Conservation (phyloP, 2,888 invertebrate genomes). For the Ochropleura leucogaster region DNA sequence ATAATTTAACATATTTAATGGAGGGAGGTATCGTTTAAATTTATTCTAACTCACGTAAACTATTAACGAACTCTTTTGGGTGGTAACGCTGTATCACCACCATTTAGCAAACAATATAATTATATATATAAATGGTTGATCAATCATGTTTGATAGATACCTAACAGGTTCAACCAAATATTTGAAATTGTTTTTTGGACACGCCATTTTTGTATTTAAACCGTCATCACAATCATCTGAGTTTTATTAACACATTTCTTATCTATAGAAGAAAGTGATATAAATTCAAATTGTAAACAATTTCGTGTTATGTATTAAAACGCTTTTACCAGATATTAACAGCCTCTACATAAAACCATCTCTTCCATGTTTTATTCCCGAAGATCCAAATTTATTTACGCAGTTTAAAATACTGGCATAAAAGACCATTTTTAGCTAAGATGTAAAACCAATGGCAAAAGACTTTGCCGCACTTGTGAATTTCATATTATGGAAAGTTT, state of each 20-base stretch:
- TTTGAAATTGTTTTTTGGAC: too few species aligned
- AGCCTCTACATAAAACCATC: conserved; percentile 35
- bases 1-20: background rate
- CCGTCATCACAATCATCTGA: too few species aligned
- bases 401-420: conserved; percentile 14
- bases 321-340: conserved; percentile 15
- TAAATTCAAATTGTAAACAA: background rate
- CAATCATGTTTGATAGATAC: too few species aligned
- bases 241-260: too few species aligned
- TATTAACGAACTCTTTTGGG: background rate
- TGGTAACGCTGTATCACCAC: background rate
- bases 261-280: background rate
- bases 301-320: conserved; percentile 15
- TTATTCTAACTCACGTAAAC: conserved; percentile 9
- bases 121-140: too few species aligned
- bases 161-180: too few species aligned
- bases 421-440: background rate
- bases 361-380: conserved; percentile 32
- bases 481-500: background rate
- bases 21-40: background rate
- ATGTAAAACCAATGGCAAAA: background rate
- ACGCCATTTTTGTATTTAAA: too few species aligned
- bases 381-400: conserved; percentile 30
- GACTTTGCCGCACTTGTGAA: background rate
- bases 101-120: background rate